These are phyloP conservation scores for Notolabrus celidotus DNA, from an alignment of 2,797 vertebrate species.

Conservation along the genomic window DNA sequence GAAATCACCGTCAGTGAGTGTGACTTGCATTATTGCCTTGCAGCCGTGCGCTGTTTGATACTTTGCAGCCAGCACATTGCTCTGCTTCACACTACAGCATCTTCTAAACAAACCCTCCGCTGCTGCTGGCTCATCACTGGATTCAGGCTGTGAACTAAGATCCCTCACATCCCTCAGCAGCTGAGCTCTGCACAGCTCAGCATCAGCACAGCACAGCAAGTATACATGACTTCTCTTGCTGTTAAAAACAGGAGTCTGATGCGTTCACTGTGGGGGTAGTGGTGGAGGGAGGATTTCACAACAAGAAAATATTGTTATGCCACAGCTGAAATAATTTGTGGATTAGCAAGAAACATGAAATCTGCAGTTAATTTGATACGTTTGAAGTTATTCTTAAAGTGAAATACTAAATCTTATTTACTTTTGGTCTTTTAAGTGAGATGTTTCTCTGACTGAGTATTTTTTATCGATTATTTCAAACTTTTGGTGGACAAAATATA, in stretches of 20 bases:
- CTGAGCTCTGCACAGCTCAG: slow-evolving; percentile 67
- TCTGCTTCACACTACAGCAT: slow-evolving; percentile 25
- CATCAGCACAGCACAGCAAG: slow-evolving; percentile 31
- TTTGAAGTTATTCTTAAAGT: too few relatives aligned
- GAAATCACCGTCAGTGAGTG: slow-evolving; percentile 1
- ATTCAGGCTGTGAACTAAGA: slow-evolving; percentile 51
- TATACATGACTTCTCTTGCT: slow-evolving; percentile 37
- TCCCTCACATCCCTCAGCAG: slow-evolving; percentile 64
- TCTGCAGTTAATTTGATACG: not conserved
- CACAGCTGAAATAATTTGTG: not conserved
- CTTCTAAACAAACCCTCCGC: slow-evolving; percentile 16
- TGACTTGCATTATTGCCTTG: slow-evolving; percentile 5
- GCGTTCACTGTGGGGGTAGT: not conserved
- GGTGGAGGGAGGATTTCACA: not conserved
- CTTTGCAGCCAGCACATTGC: slow-evolving; percentile 7
- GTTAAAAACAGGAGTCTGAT: slow-evolving; percentile 23
- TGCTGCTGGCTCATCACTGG: slow-evolving; percentile 69
- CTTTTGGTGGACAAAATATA: too few relatives aligned
- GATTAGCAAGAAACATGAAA: not conserved
- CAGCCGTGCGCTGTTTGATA: slow-evolving; percentile 17
- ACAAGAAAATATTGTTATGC: not conserved
- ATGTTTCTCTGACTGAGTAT: too few relatives aligned
- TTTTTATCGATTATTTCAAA: too few relatives aligned
- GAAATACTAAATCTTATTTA: too few relatives aligned
- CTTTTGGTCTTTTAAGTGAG: too few relatives aligned